These are phyloP conservation scores for Sicus ferrugineus DNA, from an alignment of 2,888 invertebrate species.

Conservation along the genomic window DNA sequence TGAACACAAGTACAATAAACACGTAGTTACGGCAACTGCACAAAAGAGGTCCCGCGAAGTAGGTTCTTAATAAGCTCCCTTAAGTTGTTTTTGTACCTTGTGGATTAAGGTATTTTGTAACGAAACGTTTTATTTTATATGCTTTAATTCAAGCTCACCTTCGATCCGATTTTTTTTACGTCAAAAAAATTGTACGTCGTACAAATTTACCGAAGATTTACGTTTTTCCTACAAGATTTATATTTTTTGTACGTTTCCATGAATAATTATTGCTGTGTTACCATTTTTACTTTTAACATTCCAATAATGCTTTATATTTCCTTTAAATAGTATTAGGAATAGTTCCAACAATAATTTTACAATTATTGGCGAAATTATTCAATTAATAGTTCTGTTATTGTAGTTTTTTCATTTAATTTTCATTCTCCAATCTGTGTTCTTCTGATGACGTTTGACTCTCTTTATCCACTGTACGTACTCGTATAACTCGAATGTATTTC, in stretches of 20 bases:
- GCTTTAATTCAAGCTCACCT: too few species aligned
- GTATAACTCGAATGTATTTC: conserved; percentile 3
- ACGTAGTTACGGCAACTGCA: conserved; percentile 33
- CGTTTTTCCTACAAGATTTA: background rate
- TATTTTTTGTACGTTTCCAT: too few species aligned
- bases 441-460: too few species aligned
- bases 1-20: conserved; percentile 47
- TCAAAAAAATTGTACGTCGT: too few species aligned
- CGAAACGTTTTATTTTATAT: too few species aligned
- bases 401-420: background rate
- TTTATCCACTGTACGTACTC: background rate
- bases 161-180: too few species aligned
- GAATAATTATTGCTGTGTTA: conserved; percentile 12
- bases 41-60: background rate
- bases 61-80: background rate
- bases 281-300: conserved; percentile 25
- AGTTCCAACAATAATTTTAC: conserved; percentile 4
- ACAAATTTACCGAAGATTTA: too few species aligned
- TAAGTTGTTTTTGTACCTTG: background rate
- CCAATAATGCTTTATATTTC: conserved; percentile 8
- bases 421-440: too few species aligned
- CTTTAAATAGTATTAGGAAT: background rate
- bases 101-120: too few species aligned
- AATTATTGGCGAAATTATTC: conserved; percentile 6
- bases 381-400: background rate